Evolutionary conservation across 2,888 invertebrate genomes (phyloP).

Genomic region (Alcis repandata): DNA sequence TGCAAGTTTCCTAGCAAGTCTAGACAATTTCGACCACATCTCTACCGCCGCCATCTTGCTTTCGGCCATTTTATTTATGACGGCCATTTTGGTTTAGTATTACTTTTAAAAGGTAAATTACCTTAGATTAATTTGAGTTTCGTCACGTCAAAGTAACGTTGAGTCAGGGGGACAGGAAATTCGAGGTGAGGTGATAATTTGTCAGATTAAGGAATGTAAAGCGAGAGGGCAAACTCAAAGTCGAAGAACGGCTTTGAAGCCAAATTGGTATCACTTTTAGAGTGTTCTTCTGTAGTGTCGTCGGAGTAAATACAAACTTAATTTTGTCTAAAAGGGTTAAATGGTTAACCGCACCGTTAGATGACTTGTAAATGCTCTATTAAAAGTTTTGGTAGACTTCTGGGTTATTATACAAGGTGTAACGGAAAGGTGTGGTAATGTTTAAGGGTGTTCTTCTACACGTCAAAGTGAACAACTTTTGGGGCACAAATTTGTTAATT

Average conservation of each 20-base stretch:
- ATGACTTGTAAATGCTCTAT: not conserved
- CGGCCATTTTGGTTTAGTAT: conserved; percentile 52
- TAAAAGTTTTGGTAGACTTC: no score
- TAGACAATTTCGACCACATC: not conserved
- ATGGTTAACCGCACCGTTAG: not conserved
- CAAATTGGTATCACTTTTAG: conserved; percentile 15
- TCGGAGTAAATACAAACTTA: conserved; percentile 5
- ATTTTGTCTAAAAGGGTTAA: not conserved
- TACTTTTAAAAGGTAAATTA: conserved; percentile 49
- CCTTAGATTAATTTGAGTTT: conserved; percentile 37
- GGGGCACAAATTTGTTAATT: no score
- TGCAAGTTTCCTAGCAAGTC: not conserved
- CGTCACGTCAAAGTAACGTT: conserved; percentile 20
- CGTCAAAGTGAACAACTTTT: no score
- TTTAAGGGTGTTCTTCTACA: no score
- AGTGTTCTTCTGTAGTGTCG: not conserved
- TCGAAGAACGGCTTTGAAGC: conserved; percentile 15
- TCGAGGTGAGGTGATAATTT: conserved; percentile 26
- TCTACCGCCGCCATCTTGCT: conserved; percentile 45
- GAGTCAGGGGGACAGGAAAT: conserved; percentile 8
- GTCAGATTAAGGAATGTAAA: conserved; percentile 18
- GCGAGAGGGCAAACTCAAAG: conserved; percentile 10
- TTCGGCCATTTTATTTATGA: conserved; percentile 45
- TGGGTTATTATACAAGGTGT: no score
- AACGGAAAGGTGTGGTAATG: no score